phyloP scores from a whole-genome alignment of 2,888 invertebrate species.

The Synergus gifuensis region DNA sequence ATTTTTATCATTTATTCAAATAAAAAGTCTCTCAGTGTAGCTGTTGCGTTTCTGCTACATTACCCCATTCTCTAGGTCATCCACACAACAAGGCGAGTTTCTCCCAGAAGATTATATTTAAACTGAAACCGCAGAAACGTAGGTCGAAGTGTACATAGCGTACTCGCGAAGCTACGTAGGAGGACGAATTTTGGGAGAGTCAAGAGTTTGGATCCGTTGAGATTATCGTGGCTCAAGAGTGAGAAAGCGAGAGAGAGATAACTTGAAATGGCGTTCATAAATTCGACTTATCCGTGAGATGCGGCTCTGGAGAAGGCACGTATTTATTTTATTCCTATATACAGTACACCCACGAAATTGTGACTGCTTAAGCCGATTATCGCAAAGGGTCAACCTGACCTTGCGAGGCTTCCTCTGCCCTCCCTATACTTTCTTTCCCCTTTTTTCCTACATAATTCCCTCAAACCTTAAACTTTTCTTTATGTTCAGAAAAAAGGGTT shows the following conservation, averaged over 20 bases:
- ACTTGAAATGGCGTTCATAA: constrained; percentile 66
- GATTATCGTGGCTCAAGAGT: constrained; percentile 50
- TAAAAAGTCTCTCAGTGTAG: no score
- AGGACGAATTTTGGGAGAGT: constrained; percentile 24
- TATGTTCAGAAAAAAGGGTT: no score
- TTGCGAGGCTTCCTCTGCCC: constrained; percentile 67
- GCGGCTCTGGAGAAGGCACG: constrained; percentile 53
- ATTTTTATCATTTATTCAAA: no score
- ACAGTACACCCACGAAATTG: constrained; percentile 65
- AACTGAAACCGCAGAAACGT: constrained; percentile 33
- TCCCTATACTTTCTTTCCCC: constrained; percentile 50
- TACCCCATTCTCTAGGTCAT: constrained; percentile 29
- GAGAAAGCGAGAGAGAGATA: constrained; percentile 46
- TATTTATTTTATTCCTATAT: constrained; percentile 52
- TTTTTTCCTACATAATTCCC: constrained; percentile 30
- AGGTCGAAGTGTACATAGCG: constrained; percentile 9
- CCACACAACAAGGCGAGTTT: constrained; percentile 12
- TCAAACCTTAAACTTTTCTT: not conserved
- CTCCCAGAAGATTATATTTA: constrained; percentile 29
- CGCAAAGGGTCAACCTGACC: constrained; percentile 68
- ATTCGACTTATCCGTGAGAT: constrained; percentile 69
- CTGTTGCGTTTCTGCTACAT: not conserved
- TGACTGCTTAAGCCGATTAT: constrained; percentile 75
- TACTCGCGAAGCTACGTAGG: constrained; percentile 17
- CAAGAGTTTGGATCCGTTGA: constrained; percentile 38